Conservation (phyloP, 2,797 vertebrate species). For the Silurus lanzhouensis region DNA sequence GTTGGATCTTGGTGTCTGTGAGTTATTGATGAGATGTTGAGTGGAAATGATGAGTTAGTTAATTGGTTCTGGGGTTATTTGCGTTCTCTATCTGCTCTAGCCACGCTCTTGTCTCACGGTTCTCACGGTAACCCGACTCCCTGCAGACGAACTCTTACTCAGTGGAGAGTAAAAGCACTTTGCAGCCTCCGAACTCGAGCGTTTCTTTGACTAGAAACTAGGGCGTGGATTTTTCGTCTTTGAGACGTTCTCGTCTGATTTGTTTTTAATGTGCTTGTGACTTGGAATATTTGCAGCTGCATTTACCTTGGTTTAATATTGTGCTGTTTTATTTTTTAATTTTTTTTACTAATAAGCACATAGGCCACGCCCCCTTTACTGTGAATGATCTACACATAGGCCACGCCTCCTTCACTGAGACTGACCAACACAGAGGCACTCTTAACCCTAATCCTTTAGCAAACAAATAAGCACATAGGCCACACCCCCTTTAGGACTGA, state of each 20-base stretch:
- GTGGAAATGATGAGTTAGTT: no score
- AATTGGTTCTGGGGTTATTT: no score
- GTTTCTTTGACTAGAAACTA: background rate
- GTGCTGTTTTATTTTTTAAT: background rate
- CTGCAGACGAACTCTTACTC: background rate
- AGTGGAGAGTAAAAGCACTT: background rate
- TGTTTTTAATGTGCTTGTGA: background rate
- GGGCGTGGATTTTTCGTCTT: background rate
- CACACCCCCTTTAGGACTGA: background rate
- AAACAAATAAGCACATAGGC: no score
- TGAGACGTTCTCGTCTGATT: no score
- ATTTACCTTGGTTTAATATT: background rate
- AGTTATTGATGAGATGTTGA: background rate
- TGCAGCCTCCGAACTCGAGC: background rate
- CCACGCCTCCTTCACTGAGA: no score
- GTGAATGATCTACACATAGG: no score
- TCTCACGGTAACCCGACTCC: constrained; percentile 17
- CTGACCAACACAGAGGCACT: no score
- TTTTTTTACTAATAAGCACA: no score
- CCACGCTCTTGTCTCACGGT: background rate
- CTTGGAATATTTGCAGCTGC: background rate
- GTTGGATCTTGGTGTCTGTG: background rate
- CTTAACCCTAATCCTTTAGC: no score
- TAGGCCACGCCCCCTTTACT: no score
- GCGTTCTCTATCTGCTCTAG: background rate